These are phyloP conservation scores for Microcebus tavaratra DNA, from an alignment of 2,113 vertebrate genomes.

Conservation along the genomic window DNA sequence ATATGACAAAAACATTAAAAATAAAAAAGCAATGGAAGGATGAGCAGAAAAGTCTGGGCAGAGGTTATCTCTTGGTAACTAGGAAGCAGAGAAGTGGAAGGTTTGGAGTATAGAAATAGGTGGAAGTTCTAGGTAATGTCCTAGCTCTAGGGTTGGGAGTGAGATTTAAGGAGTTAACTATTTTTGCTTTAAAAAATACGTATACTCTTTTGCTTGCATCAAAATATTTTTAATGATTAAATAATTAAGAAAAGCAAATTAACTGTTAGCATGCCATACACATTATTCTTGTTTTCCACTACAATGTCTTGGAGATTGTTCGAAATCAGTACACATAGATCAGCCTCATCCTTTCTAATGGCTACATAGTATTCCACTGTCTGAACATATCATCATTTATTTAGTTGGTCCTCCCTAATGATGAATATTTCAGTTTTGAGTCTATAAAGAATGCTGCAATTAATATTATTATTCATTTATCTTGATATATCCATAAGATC, in stretches of 20 bases:
- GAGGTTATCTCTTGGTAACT: not conserved
- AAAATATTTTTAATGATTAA: not conserved
- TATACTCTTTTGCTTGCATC: not conserved
- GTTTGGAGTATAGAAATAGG: not conserved
- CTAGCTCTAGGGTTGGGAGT: not conserved
- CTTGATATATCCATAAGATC: not conserved
- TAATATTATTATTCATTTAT: not conserved
- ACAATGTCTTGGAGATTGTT: not conserved
- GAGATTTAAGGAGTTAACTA: not conserved
- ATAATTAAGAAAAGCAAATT: not conserved
- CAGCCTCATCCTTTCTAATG: not conserved
- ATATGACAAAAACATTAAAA: not conserved
- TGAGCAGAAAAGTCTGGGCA: not conserved
- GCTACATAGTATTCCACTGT: not conserved
- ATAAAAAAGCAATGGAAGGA: not conserved
- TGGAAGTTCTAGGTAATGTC: not conserved
- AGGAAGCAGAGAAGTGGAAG: not conserved
- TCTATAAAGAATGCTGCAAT: not conserved
- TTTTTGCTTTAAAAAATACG: slow-evolving; percentile 19
- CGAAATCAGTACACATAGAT: not conserved
- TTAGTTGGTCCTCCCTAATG: not conserved
- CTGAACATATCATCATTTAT: not conserved
- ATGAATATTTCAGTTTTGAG: not conserved
- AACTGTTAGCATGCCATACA: not conserved
- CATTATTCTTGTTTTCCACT: not conserved